Evolutionary conservation across 2,797 vertebrate genomes (phyloP), one percentile per base, ranked within the genome.

Genomic region (Onychomys arenicola): DNA sequence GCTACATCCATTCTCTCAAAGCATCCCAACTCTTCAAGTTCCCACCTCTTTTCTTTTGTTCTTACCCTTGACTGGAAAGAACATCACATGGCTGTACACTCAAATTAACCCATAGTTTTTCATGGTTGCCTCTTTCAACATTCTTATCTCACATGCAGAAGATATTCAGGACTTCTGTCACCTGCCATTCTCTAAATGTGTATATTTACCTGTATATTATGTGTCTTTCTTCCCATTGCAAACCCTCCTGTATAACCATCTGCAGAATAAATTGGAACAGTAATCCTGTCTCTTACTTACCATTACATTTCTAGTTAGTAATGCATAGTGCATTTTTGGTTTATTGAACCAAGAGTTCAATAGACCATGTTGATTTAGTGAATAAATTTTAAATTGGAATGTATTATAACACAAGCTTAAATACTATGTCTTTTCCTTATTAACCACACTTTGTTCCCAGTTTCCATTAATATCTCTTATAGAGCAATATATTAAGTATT

Each of bases 321-420:
- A 80, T 29, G 3, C 19, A 32, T 80, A n/a, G 2, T 37, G 88
- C 19, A 75, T 82, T 71, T 37, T 71, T 71, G 17, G 34, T 21
- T 21, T 37, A 37, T 11, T 37, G 17, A 71, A 67, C 1, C 0
- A 95, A 27, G 4, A 71, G 1, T 43, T 76, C 65, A 84, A 21
- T 80, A 55, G 76, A 76, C 59, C 43, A 43, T 77, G 10, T n/a
- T 40, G 4, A 94, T 29, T 86, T 0, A 85, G 34, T 6, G 6
- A 86, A 94, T 67, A 12, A 46, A 52, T 94, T 94, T 93, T 49
- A 75, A 55, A 71, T 78, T 43, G 37, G 21, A 63, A 85, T 81
- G 83, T 76, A 86, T 80, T 87, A 40, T 61, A 77, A 32, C 17
- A 69, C 89, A 7, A 52, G 43, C 17, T 75, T 89, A 65, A 92